Evolutionary conservation across 1,140 invertebrate genomes (phyloP).

Genomic region (Nixonia krombeini): DNA sequence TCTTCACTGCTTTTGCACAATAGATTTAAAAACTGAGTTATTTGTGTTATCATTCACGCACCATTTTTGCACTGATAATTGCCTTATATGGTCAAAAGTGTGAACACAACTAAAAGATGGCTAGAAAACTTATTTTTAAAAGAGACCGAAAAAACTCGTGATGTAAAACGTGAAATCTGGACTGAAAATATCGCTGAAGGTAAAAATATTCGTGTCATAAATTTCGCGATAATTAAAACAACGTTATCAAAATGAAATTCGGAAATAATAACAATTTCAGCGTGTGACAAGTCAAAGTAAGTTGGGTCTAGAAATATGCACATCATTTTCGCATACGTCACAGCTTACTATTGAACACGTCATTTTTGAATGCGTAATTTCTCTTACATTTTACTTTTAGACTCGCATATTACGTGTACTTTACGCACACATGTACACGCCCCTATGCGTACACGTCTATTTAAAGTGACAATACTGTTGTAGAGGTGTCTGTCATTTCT

Average conservation of each 20-base stretch:
- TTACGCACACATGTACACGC: no score
- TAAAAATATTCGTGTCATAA: no score
- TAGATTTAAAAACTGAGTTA: no score
- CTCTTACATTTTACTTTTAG: slow-evolving; percentile 27
- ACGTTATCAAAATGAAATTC: background rate
- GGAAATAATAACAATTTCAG: background rate
- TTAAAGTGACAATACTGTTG: slow-evolving; percentile 12
- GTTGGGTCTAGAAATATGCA: slow-evolving; percentile 1
- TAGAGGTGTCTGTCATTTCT: slow-evolving; percentile 5
- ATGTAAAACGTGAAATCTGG: no score
- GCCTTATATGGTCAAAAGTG: no score
- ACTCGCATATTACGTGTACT: slow-evolving; percentile 18
- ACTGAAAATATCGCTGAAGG: no score
- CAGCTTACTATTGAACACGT: slow-evolving; percentile 24
- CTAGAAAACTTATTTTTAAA: no score
- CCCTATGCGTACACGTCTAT: slow-evolving; percentile 15
- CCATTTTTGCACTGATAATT: no score
- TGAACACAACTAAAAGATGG: no score
- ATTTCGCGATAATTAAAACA: background rate
- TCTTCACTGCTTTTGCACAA: no score
- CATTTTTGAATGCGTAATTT: slow-evolving; percentile 26
- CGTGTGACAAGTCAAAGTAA: background rate
- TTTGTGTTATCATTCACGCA: no score
- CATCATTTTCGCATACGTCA: slow-evolving; percentile 26
- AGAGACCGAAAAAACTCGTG: no score